Percentiles rank a stretch among this genome's conserved stretches.
Conservation (phyloP, 2,888 invertebrate species). For the Rotaria sp. region DNA sequence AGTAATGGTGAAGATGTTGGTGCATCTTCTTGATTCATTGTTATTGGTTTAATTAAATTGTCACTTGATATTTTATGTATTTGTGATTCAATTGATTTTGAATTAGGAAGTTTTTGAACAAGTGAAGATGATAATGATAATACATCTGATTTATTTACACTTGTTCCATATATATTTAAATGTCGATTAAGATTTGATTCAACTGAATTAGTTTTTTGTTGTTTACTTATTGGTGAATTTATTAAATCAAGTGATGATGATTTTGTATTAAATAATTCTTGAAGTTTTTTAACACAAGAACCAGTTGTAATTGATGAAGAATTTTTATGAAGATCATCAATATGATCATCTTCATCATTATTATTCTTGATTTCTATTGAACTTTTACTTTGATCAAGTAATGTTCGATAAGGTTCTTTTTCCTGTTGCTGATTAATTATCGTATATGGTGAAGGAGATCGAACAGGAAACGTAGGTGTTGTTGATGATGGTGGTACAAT, state of each 20-base stretch:
- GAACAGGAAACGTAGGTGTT: background rate
- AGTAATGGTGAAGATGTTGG: background rate
- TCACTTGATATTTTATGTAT: background rate
- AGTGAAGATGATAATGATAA: background rate
- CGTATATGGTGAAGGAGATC: background rate
- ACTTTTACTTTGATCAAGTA: background rate
- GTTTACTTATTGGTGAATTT: background rate
- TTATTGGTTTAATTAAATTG: background rate
- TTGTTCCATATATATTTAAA: background rate
- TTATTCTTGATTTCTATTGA: background rate
- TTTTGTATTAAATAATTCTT: background rate
- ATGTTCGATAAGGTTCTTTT: constrained; percentile 2
- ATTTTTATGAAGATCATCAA: background rate
- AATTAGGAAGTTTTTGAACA: background rate
- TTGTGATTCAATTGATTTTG: background rate
- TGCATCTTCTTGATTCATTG: background rate
- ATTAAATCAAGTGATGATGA: background rate
- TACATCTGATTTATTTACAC: background rate
- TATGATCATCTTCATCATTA: background rate
- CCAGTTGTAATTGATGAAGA: background rate
- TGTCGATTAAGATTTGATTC: background rate
- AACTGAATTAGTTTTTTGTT: background rate
- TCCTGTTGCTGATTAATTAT: background rate
- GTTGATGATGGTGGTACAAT: background rate
- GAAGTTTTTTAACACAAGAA: background rate